Percentiles rank a stretch among this genome's conserved stretches.
Conservation (phyloP, 2,888 invertebrate species). For the Spisula subtruncata region DNA sequence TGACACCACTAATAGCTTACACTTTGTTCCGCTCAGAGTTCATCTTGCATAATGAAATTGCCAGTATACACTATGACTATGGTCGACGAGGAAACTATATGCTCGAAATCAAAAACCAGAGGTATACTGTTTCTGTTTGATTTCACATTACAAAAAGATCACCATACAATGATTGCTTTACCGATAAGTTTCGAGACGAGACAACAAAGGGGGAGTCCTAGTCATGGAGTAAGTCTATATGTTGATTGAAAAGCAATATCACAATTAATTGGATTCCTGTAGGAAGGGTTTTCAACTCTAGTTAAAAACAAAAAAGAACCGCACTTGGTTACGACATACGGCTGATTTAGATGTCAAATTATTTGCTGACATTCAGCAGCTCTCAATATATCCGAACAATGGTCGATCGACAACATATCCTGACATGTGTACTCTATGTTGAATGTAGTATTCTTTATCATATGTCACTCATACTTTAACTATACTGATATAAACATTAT, state of each 20-base stretch:
- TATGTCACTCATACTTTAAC: neutral
- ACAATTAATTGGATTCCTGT: slow-evolving; percentile 7
- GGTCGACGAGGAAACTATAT: neutral
- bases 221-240: neutral
- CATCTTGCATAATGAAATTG: too few relatives aligned
- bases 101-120: neutral
- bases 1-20: too few relatives aligned
- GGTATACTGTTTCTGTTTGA: neutral
- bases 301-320: neutral
- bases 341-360: neutral
- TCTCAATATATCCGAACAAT: neutral
- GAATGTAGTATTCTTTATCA: neutral
- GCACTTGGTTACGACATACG: neutral
- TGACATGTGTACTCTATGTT: neutral
- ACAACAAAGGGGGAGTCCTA: neutral
- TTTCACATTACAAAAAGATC: neutral
- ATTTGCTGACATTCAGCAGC: neutral
- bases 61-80: neutral
- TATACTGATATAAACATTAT: too few relatives aligned
- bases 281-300: neutral
- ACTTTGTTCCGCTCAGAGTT: too few relatives aligned
- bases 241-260: neutral
- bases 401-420: too few relatives aligned
- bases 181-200: neutral
- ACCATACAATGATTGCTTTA: neutral